Conservation (phyloP, 23 tunicate species). For the Trididemnum clinides region DNA sequence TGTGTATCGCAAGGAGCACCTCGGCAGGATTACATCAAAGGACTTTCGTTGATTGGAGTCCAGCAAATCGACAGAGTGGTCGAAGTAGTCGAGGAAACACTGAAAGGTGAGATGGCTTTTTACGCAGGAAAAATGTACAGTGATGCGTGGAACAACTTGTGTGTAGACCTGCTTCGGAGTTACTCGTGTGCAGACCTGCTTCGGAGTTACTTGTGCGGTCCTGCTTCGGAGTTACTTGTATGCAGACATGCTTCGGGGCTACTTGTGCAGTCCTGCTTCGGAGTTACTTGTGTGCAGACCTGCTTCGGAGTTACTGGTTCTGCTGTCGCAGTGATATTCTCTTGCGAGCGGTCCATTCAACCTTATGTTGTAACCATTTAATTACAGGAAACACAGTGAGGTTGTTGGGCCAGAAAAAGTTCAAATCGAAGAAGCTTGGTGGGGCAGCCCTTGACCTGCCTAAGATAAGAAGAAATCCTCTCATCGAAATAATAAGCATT, state of each 20-base stretch:
- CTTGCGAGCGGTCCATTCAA: no score
- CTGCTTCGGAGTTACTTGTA: not conserved
- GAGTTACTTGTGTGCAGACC: no score
- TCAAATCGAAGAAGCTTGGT: slow-evolving; percentile 71
- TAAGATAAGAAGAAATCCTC: slow-evolving; percentile 93
- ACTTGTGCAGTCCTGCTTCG: no score
- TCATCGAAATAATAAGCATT: slow-evolving; percentile 97
- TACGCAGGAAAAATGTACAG: no score
- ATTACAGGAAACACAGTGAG: slow-evolving; percentile 84
- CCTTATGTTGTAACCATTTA: not conserved
- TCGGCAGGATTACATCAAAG: slow-evolving; percentile 72
- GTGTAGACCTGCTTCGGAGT: no score
- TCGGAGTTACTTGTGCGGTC: no score
- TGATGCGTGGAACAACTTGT: no score
- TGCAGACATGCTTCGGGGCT: no score
- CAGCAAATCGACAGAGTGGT: slow-evolving; percentile 98
- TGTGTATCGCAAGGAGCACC: slow-evolving; percentile 99
- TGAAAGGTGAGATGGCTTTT: slow-evolving; percentile 81
- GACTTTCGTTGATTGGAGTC: slow-evolving; percentile 91
- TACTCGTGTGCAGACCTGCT: no score
- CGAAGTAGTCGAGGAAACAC: slow-evolving; percentile 98
- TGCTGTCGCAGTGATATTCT: no score
- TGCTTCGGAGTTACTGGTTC: no score
- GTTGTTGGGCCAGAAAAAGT: slow-evolving; percentile 87
- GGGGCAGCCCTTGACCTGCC: slow-evolving; percentile 88